Evolutionary conservation across 2,113 vertebrate genomes (phyloP).

Genomic region (Lepidothrix coronata): DNA sequence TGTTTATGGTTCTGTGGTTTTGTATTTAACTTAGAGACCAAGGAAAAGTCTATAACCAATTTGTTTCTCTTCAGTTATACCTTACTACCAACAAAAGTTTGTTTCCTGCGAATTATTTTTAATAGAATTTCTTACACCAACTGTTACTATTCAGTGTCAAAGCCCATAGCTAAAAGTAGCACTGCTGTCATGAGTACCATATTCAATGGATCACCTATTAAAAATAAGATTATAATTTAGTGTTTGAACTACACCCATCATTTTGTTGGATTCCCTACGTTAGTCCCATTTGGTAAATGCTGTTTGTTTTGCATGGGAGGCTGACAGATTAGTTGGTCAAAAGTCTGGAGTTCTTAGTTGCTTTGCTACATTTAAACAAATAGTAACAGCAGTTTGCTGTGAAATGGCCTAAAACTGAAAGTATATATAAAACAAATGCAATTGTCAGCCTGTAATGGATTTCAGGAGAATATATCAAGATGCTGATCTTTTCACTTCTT

Average conservation of each 20-base stretch:
- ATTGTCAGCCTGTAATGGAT: not conserved
- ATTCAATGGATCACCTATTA: not conserved
- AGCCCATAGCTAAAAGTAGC: not conserved
- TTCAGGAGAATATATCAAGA: not conserved
- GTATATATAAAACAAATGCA: rapidly evolving
- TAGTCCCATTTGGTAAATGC: not conserved
- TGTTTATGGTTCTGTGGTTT: not conserved
- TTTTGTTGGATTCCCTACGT: not conserved
- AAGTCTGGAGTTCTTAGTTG: not conserved
- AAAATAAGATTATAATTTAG: not conserved
- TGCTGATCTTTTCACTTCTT: not conserved
- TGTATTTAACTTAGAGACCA: not conserved
- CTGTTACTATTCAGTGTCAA: not conserved
- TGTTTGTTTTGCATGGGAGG: not conserved
- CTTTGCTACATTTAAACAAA: not conserved
- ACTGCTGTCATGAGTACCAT: not conserved
- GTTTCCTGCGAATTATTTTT: not conserved
- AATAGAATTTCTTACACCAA: not conserved
- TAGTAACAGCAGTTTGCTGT: not conserved
- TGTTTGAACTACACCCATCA: not conserved
- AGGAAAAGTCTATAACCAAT: not conserved
- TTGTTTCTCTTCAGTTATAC: not conserved
- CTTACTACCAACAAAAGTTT: not conserved
- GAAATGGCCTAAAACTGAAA: not conserved
- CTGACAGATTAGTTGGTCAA: not conserved